These are phyloP conservation scores for Momotus momota DNA, from an alignment of 2,797 vertebrate genomes.

Conservation along the genomic window DNA sequence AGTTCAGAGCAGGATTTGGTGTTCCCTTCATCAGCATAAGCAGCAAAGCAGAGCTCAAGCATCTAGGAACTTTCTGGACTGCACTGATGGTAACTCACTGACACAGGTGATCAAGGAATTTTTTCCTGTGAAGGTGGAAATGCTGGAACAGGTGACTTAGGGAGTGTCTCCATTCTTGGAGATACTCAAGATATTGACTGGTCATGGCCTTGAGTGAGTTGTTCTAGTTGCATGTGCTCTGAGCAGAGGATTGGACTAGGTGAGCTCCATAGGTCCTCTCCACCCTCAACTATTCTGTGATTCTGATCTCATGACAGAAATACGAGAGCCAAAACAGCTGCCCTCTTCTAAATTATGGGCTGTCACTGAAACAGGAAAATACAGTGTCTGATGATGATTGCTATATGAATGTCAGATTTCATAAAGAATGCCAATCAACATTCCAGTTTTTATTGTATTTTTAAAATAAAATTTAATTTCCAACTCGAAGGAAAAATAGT, in stretches of 20 bases:
- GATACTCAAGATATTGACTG: background rate
- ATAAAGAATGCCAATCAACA: background rate
- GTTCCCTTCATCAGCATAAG: background rate
- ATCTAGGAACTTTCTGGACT: background rate
- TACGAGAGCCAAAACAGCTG: background rate
- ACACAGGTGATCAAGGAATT: background rate
- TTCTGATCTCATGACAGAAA: background rate
- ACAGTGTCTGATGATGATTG: background rate
- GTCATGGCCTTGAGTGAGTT: background rate
- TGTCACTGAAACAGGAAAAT: background rate
- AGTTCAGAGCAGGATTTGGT: background rate
- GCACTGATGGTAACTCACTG: background rate
- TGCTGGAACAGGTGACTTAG: background rate
- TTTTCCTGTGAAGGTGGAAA: background rate
- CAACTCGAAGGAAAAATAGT: background rate
- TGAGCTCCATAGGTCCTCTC: background rate
- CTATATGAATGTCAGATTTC: background rate
- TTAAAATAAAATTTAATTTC: background rate
- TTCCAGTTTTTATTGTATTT: background rate
- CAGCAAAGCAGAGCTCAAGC: background rate
- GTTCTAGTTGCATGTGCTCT: background rate
- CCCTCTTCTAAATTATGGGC: background rate
- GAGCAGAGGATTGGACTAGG: background rate
- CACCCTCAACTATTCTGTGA: background rate
- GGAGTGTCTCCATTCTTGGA: background rate